Percentiles rank a stretch among this genome's conserved stretches.
Evolutionary conservation across 2,888 invertebrate species (phyloP).

Genomic region (Alviniconcha strummeri): DNA sequence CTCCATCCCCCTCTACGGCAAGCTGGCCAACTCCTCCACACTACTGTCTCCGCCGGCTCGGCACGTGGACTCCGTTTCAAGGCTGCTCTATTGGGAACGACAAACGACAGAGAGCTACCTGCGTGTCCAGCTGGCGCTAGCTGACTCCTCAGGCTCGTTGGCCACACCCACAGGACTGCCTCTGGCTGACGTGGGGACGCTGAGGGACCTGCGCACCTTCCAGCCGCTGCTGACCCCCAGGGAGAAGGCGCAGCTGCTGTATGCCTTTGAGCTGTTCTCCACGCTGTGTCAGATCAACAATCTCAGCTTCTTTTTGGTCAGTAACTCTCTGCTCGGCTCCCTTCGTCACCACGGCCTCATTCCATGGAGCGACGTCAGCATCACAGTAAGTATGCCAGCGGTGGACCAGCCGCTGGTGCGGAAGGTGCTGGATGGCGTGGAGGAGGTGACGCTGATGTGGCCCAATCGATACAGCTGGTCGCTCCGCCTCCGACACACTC

Average conservation of each 20-base stretch:
- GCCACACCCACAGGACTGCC: too few species aligned
- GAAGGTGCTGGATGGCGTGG: constrained; percentile 40
- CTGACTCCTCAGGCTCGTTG: constrained; percentile 2
- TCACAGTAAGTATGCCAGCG: constrained; percentile 48
- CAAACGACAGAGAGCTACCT: constrained; percentile 22
- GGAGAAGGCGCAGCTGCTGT: constrained; percentile 37
- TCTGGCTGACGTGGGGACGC: neutral
- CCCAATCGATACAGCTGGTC: constrained; percentile 48
- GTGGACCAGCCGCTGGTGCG: constrained; percentile 39
- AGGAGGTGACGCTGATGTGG: constrained; percentile 41
- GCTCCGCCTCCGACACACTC: constrained; percentile 42
- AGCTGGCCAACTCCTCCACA: neutral
- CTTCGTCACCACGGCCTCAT: constrained; percentile 52
- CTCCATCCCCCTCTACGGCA: too few species aligned
- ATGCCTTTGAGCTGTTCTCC: constrained; percentile 32
- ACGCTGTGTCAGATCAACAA: constrained; percentile 26
- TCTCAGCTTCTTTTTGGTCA: constrained; percentile 36
- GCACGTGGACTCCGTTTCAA: neutral
- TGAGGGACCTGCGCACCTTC: constrained; percentile 30
- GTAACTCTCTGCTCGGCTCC: constrained; percentile 37
- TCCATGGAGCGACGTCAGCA: constrained; percentile 58
- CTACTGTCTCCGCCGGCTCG: neutral
- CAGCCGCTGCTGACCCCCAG: constrained; percentile 33
- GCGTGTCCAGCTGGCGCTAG: constrained; percentile 26
- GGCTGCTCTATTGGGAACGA: constrained; percentile 5